Evolutionary conservation across 2,888 invertebrate genomes (phyloP).

Genomic region (Caenorhabditis japonica): DNA sequence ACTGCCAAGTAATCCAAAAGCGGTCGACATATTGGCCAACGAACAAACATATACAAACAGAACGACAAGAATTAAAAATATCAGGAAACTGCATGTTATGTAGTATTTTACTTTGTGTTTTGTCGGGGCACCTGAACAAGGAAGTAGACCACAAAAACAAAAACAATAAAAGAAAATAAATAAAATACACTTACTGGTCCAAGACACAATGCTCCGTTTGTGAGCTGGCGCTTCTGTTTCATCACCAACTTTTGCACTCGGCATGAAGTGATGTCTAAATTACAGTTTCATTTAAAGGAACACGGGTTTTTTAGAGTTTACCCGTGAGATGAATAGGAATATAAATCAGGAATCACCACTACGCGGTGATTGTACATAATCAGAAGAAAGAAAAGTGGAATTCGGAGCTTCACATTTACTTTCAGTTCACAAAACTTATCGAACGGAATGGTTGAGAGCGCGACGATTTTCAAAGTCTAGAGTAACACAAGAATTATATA

Average conservation of each 20-base stretch:
- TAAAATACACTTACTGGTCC: conserved; percentile 39
- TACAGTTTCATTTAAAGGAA: neutral
- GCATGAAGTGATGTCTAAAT: conserved; percentile 51
- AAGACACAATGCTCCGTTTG: conserved; percentile 46
- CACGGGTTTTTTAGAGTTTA: conserved; percentile 10
- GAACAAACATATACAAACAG: conserved; percentile 72
- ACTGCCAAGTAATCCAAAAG: conserved; percentile 71
- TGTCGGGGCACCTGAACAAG: conserved; percentile 37
- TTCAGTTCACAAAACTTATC: neutral
- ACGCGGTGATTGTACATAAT: conserved; percentile 36
- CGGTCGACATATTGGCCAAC: conserved; percentile 66
- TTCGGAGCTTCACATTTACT: neutral
- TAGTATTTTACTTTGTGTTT: conserved; percentile 44
- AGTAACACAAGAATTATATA: conserved; percentile 30
- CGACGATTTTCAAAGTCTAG: conserved; percentile 2
- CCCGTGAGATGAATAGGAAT: conserved; percentile 27
- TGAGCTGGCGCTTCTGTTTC: conserved; percentile 35
- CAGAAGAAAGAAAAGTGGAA: neutral
- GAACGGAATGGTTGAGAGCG: neutral
- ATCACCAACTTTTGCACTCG: conserved; percentile 51
- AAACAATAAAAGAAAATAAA: neutral
- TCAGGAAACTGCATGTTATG: conserved; percentile 37
- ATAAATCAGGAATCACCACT: conserved; percentile 18
- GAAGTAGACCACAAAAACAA: neutral
- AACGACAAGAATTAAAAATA: conserved; percentile 59